Conservation (phyloP, 2,113 vertebrate genomes). For the Stegostoma tigrinum region DNA sequence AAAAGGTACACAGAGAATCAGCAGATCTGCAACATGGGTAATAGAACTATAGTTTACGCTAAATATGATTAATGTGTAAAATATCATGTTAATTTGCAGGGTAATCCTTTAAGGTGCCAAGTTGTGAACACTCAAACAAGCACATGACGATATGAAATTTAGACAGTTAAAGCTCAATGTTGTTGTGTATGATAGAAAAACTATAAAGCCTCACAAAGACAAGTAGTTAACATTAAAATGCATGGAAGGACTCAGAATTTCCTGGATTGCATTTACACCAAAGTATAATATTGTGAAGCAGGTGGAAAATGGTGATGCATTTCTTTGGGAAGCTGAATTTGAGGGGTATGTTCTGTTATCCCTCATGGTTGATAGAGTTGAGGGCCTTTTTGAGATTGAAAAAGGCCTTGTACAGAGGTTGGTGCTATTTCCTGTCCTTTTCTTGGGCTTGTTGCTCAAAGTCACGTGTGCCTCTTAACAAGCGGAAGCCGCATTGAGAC, state of each 20-base stretch:
- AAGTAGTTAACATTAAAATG: slow-evolving; percentile 19
- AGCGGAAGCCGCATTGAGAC: too few species aligned
- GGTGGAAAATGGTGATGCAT: too few species aligned
- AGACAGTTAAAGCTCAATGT: neutral
- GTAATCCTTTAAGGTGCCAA: slow-evolving; percentile 40
- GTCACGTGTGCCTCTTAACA: too few species aligned
- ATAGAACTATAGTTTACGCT: slow-evolving; percentile 27
- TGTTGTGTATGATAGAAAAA: neutral
- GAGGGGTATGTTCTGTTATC: too few species aligned
- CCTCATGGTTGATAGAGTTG: too few species aligned
- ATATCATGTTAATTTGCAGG: slow-evolving; percentile 23
- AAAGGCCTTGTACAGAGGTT: too few species aligned
- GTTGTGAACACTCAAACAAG: slow-evolving; percentile 37
- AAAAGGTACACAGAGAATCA: slow-evolving; percentile 28
- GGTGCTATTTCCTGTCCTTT: too few species aligned
- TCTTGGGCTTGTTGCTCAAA: too few species aligned
- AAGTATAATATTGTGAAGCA: neutral
- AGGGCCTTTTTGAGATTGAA: too few species aligned
- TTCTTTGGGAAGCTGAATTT: too few species aligned
- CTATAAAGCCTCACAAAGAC: neutral
- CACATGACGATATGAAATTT: neutral
- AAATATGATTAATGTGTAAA: slow-evolving; percentile 35
- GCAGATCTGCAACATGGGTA: slow-evolving; percentile 33
- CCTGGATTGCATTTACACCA: neutral
- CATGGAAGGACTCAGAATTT: neutral